Percentiles rank a stretch among this genome's conserved stretches.
Evolutionary conservation across 2,888 invertebrate species (phyloP).

Genomic region (Hypolimnas misippus): DNA sequence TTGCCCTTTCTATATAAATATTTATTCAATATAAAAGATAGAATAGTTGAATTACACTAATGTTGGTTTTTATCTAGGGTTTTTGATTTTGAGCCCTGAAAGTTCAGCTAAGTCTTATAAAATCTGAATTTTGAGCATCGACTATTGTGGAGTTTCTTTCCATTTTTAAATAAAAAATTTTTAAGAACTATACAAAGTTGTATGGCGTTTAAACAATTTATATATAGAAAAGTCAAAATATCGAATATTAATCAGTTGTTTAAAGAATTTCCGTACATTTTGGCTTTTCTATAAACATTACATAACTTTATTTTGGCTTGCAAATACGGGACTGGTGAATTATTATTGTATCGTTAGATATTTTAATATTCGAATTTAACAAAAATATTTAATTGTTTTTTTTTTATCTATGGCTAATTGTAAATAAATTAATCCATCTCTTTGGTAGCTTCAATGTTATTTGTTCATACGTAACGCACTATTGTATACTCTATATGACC

Average conservation of each 20-base stretch:
- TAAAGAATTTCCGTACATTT: too few species aligned
- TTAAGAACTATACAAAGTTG: background rate
- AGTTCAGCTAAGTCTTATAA: background rate
- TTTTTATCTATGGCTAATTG: slow-evolving; percentile 7
- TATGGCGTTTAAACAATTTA: background rate
- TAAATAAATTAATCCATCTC: slow-evolving; percentile 11
- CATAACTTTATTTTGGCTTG: too few species aligned
- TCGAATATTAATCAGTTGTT: too few species aligned
- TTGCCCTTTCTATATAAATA: background rate
- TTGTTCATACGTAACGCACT: background rate
- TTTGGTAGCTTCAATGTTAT: slow-evolving; percentile 8
- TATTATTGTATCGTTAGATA: background rate
- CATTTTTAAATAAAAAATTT: background rate
- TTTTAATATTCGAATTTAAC: background rate
- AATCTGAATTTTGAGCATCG: background rate
- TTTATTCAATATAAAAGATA: background rate
- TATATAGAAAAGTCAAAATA: too few species aligned
- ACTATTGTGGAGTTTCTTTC: background rate
- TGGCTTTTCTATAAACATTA: too few species aligned
- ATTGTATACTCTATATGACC: background rate
- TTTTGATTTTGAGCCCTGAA: slow-evolving; percentile 1
- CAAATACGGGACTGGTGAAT: too few species aligned
- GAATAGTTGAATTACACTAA: background rate
- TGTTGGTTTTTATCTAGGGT: too few species aligned
- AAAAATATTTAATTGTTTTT: too few species aligned